These are phyloP conservation scores for Orbicella faveolata DNA, from an alignment of 64 coral and sea anemone genomes.

Conservation along the genomic window DNA sequence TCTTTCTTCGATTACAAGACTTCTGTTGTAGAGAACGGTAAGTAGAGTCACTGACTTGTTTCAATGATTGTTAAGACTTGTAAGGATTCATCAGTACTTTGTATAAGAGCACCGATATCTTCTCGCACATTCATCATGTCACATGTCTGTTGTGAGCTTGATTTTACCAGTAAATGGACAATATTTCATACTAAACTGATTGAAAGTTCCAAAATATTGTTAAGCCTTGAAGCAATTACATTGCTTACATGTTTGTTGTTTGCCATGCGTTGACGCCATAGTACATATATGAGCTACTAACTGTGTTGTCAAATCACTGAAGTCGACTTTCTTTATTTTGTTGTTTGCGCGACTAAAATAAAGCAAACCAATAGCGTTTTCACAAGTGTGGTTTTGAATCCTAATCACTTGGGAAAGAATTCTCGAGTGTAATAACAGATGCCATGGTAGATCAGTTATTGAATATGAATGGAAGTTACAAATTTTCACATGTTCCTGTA, in stretches of 20 bases:
- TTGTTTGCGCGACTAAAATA: neutral
- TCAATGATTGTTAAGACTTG: neutral
- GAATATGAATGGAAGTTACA: neutral
- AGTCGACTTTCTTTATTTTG: neutral
- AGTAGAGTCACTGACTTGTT: slow-evolving; percentile 2
- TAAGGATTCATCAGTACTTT: neutral
- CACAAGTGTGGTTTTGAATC: slow-evolving; percentile 19
- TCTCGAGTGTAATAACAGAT: neutral
- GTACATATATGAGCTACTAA: too few relatives aligned
- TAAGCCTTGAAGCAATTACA: neutral
- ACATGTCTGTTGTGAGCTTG: neutral
- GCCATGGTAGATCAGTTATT: neutral
- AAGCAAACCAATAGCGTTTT: neutral
- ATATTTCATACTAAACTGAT: too few relatives aligned
- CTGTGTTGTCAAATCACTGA: too few relatives aligned
- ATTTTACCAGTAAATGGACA: neutral
- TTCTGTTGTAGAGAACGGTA: slow-evolving; percentile 95
- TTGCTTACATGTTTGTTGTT: neutral
- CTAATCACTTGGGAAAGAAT: neutral
- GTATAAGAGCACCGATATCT: too few relatives aligned
- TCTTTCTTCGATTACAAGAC: slow-evolving; percentile 92
- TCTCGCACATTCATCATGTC: too few relatives aligned
- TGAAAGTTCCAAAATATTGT: neutral
- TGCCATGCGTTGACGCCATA: neutral
- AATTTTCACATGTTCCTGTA: too few relatives aligned